A percentile compares a stretch with the other conserved stretches of the same genome.
Conservation (phyloP, 2,888 invertebrate genomes). For the Sturmia bella region DNA sequence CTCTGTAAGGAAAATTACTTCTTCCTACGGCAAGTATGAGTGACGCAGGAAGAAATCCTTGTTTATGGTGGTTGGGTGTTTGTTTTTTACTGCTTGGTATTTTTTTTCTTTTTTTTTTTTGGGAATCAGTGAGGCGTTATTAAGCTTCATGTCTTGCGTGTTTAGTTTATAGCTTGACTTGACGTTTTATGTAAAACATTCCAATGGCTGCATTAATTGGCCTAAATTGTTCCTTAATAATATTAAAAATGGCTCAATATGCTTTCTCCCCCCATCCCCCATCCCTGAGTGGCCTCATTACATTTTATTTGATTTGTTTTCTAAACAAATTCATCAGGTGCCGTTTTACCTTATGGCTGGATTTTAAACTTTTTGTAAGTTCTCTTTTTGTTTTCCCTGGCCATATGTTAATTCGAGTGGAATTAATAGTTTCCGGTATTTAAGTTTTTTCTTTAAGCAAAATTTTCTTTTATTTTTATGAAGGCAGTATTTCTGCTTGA, state of each 20-base stretch:
- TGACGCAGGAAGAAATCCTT: constrained; percentile 11
- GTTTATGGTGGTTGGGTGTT: not conserved
- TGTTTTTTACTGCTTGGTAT: constrained; percentile 33
- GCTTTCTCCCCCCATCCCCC: constrained; percentile 24
- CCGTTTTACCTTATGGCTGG: not conserved
- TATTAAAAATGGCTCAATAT: constrained; percentile 34
- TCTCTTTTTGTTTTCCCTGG: constrained; percentile 50
- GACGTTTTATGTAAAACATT: constrained; percentile 56
- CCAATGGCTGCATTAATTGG: constrained; percentile 64
- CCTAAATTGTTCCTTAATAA: constrained; percentile 74
- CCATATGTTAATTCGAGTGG: constrained; percentile 77
- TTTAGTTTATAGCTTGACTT: constrained; percentile 74
- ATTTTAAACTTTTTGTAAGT: constrained; percentile 50
- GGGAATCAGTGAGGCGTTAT: constrained; percentile 65
- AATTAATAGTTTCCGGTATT: constrained; percentile 79
- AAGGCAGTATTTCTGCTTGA: constrained; percentile 46
- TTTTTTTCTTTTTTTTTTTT: constrained; percentile 28
- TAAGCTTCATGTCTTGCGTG: constrained; percentile 74
- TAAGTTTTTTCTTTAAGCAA: constrained; percentile 69
- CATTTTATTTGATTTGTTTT: constrained; percentile 65
- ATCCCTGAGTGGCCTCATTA: constrained; percentile 50
- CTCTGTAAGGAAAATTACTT: constrained; percentile 50
- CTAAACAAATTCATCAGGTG: constrained; percentile 54
- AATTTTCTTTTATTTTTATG: constrained; percentile 40
- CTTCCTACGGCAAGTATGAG: not conserved